Percentiles rank a stretch among this genome's conserved stretches.
These are phyloP conservation scores for Athene cunicularia DNA, from an alignment of 2,113 vertebrate species.

Conservation along the genomic window DNA sequence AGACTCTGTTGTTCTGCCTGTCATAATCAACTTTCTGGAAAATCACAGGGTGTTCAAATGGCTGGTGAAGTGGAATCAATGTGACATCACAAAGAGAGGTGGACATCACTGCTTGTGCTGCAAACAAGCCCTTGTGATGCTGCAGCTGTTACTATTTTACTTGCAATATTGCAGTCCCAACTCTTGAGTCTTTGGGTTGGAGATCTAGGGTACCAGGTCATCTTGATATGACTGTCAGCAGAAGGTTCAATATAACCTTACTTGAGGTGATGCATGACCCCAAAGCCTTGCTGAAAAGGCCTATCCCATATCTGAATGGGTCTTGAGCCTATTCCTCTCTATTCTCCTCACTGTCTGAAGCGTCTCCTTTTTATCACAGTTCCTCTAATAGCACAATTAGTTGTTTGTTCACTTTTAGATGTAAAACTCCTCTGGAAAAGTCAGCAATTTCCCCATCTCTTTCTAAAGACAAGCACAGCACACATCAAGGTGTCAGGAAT, in stretches of 20 bases:
- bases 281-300: background rate
- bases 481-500: fast-evolving
- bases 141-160: background rate
- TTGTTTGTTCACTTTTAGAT: background rate
- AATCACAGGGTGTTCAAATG: background rate
- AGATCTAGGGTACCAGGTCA: background rate
- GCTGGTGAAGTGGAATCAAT: background rate
- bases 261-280: background rate
- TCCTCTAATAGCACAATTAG: background rate
- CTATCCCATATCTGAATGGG: background rate
- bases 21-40: background rate
- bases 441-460: background rate
- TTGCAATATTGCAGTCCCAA: background rate
- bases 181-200: background rate
- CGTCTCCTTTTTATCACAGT: background rate
- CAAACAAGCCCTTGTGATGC: background rate
- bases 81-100: background rate
- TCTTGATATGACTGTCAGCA: background rate
- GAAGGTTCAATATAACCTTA: background rate
- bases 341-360: background rate
- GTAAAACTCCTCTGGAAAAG: background rate
- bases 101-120: background rate
- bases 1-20: background rate
- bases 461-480: background rate
- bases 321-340: background rate